Percentiles rank a stretch among this genome's conserved stretches.
Conservation (phyloP, 1,140 invertebrate genomes). For the Drosophila mojavensis region DNA sequence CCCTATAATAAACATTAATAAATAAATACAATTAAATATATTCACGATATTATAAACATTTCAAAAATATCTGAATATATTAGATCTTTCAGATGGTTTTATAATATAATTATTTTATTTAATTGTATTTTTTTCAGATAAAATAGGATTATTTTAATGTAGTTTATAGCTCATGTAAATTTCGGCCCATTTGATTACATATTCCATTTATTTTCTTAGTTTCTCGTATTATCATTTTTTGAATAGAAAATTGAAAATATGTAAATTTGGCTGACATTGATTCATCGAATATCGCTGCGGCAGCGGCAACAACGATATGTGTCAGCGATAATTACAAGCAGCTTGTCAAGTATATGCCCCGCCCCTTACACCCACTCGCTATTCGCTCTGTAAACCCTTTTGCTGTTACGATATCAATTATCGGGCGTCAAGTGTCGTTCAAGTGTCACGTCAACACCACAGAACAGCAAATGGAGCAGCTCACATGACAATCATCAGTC, state of each 20-base stretch:
- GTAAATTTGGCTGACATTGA: constrained; percentile 16
- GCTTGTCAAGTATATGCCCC: constrained; percentile 34
- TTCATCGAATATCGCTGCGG: constrained; percentile 26
- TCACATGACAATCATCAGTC: constrained; percentile 41
- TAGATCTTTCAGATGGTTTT: no score
- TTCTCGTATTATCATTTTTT: no score
- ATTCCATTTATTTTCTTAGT: no score
- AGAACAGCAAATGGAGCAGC: constrained; percentile 38
- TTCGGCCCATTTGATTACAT: no score
- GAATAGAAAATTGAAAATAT: background rate
- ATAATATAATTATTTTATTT: no score
- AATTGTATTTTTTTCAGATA: no score
- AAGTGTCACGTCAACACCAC: constrained; percentile 76
- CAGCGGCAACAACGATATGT: constrained; percentile 13
- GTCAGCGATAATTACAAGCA: constrained; percentile 69
- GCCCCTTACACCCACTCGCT: background rate
- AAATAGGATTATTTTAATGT: no score
- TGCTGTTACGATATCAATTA: constrained; percentile 68
- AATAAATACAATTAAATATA: no score
- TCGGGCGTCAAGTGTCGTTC: constrained; percentile 76
- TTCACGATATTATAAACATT: no score
- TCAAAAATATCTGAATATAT: no score
- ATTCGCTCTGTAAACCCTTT: background rate
- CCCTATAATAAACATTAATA: no score
- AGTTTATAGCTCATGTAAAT: no score